Percentiles rank a stretch among this genome's conserved stretches.
Conservation (phyloP, 2,888 invertebrate genomes). For the Synergus laeviventris region DNA sequence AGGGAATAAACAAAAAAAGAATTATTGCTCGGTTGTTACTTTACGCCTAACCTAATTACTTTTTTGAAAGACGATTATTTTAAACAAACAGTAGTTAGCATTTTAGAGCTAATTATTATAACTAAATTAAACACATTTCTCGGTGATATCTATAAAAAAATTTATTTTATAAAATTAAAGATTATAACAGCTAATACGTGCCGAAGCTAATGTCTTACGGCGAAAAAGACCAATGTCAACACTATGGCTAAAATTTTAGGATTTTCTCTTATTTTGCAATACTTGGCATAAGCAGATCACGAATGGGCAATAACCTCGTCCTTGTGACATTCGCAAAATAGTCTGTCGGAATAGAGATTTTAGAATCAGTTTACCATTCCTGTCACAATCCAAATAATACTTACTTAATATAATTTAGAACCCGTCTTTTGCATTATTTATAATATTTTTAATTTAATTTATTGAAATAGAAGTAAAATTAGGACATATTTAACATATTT, state of each 20-base stretch:
- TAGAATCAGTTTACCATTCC: neutral
- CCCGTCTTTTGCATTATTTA: neutral
- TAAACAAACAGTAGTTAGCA: no score
- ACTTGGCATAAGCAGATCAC: conserved; percentile 1
- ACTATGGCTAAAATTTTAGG: neutral
- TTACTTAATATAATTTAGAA: neutral
- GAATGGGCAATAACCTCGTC: conserved; percentile 24
- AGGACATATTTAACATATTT: no score
- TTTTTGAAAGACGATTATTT: no score
- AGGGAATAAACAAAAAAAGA: no score
- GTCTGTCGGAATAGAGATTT: conserved; percentile 5
- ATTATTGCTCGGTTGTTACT: no score
- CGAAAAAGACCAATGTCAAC: conserved; percentile 1
- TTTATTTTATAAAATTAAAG: no score
- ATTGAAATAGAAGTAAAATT: neutral
- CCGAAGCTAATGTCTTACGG: neutral
- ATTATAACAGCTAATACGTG: neutral
- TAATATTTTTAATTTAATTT: neutral
- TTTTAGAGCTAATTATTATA: no score
- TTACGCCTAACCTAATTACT: no score
- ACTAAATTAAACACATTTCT: no score
- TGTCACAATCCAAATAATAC: neutral
- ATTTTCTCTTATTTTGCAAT: conserved; percentile 27
- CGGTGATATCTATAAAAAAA: no score
- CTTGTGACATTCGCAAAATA: conserved; percentile 16